Conservation (phyloP, 1,140 invertebrate species). For the Adelges cooleyi region DNA sequence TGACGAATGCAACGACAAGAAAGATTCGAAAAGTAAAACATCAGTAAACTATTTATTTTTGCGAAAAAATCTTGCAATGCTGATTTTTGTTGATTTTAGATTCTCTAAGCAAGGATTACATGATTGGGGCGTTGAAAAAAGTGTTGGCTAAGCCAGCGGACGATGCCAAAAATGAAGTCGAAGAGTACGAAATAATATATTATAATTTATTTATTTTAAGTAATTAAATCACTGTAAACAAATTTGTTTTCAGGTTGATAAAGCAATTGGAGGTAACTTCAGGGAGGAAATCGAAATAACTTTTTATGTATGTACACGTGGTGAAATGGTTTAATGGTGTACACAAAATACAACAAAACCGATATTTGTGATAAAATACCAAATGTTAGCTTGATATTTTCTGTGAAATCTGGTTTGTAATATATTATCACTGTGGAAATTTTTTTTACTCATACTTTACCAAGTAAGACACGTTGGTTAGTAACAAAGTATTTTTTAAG, state of each 20-base stretch:
- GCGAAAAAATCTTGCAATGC: not conserved
- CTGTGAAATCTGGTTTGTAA: too few species aligned
- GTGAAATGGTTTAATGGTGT: too few species aligned
- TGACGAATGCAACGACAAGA: not conserved
- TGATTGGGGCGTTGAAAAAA: constrained; percentile 3
- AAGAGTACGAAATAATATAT: not conserved
- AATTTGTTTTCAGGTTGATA: not conserved
- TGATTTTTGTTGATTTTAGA: not conserved
- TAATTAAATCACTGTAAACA: not conserved
- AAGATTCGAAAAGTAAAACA: not conserved
- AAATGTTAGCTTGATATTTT: too few species aligned
- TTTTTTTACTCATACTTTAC: too few species aligned
- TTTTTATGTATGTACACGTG: too few species aligned
- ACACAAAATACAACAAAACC: too few species aligned
- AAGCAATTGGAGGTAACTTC: not conserved
- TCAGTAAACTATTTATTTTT: too few species aligned
- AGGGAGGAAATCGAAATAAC: too few species aligned
- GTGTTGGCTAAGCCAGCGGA: not conserved
- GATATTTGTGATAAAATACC: too few species aligned
- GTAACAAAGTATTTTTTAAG: too few species aligned
- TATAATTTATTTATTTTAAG: not conserved
- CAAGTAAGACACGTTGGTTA: too few species aligned
- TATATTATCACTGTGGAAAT: too few species aligned
- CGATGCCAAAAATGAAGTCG: not conserved
- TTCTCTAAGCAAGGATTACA: not conserved